phyloP scores from a whole-genome alignment of 2,888 invertebrate genomes.

The Phania funesta region DNA sequence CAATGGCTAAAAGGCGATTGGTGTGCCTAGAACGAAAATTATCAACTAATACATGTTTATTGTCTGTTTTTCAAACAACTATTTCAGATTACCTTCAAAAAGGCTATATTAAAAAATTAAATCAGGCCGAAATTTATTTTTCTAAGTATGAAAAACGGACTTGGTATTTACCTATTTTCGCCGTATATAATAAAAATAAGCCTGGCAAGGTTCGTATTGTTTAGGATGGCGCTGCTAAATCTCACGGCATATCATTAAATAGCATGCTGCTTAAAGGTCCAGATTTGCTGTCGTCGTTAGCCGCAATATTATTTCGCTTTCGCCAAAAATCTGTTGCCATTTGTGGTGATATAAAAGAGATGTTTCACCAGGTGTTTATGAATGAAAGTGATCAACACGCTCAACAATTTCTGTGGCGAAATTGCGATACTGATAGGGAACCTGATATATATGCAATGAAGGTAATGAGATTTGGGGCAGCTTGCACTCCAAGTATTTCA shows the following conservation, averaged over 20 bases:
- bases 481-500: conserved; percentile 17
- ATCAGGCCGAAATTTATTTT: not conserved
- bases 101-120: too few relatives aligned
- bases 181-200: conserved; percentile 61
- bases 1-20: too few relatives aligned
- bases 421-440: conserved; percentile 4
- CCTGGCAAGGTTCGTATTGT: conserved; percentile 31
- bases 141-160: not conserved
- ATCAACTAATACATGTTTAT: too few relatives aligned
- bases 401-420: conserved; percentile 35
- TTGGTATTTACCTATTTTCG: conserved; percentile 71
- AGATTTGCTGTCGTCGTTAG: conserved; percentile 11
- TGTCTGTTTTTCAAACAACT: too few relatives aligned
- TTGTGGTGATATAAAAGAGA: conserved; percentile 41
- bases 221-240: conserved; percentile 37
- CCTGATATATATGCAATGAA: conserved; percentile 30
- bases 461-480: conserved; percentile 35
- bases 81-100: too few relatives aligned
- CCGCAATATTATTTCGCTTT: conserved; percentile 27
- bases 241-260: conserved; percentile 28
- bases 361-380: conserved; percentile 63
- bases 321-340: conserved; percentile 39
- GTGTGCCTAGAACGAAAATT: too few relatives aligned
- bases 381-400: conserved; percentile 21
- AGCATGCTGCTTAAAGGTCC: conserved; percentile 26